Base-by-base conservation (phyloP, 2,888 invertebrate species). In the Psylliodes chrysocephalus region DNA sequence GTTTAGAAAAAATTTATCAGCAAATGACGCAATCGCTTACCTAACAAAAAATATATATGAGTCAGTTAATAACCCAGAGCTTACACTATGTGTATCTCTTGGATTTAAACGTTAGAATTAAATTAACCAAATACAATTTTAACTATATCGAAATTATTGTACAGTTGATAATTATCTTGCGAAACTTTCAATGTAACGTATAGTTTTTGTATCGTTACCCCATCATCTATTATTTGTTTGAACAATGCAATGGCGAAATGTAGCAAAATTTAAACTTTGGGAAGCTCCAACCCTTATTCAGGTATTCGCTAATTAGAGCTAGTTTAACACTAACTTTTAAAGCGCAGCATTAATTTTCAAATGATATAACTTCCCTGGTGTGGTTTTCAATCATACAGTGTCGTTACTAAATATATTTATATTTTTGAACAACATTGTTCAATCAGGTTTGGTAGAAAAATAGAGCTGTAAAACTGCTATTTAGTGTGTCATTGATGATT, bases 211-310 rank as follows among this genome's bases (percentile, higher is more conserved):
- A 25, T n/a, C 8, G 40, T 40, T 53, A 40, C 28, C 47, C 47
- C 17, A 51, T 15, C 44, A 54, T n/a, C 18, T n/a, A 54, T 54
- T n/a, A 54, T 54, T 54, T 54, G 30, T 42, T 42, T 25, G 19
- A 54, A 54, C 25, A 44, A n/a, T 40, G 42, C 15, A n/a, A n/a
- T n/a, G n/a, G 42, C 53, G n/a, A 40, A 35, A 54, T 40, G 53
- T 71, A 67, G 66, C 67, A 65, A 63, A 69, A 71, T 71, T 68
- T 66, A 66, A 63, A 70, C 67, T 68, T 67, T 56, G 40, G 38
- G 35, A 28, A 40, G 28, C 5, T 28, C 10, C 19, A 63, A 47
- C 63, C 57, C 53, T 59, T 59, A 63, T 52, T 57, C 63, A 53
- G 57, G 46, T 53, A 55, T 59, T 59, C 57, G 30, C 57, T 59